A percentile compares a stretch with the other conserved stretches of the same genome.
phyloP scores from a whole-genome alignment of 1,140 invertebrate species.

The Drosophila cardini region DNA sequence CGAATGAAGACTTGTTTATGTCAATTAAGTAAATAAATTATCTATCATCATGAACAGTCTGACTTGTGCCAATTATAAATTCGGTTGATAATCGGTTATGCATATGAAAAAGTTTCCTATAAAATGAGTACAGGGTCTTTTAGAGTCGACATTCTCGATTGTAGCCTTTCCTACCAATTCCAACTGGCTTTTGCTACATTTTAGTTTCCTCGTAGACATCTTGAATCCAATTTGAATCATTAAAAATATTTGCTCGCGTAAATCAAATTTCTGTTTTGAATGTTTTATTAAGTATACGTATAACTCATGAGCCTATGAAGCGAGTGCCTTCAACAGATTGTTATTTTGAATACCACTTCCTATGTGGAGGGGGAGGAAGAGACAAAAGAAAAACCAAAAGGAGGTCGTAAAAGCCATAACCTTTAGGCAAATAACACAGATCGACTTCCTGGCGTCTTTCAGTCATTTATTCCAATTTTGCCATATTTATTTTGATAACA shows the following conservation, averaged over 20 bases:
- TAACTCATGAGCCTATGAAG: neutral
- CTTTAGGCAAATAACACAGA: constrained; percentile 28
- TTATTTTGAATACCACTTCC: constrained; percentile 4
- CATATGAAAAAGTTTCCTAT: too few species aligned
- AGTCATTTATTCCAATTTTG: constrained; percentile 15
- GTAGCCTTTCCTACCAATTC: too few species aligned
- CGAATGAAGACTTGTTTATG: too few species aligned
- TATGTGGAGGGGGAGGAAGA: neutral
- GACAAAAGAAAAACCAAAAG: too few species aligned
- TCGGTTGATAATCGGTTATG: too few species aligned
- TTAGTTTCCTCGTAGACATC: neutral
- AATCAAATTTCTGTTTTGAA: constrained; percentile 4
- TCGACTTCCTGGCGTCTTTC: constrained; percentile 39
- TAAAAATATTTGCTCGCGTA: constrained; percentile 14
- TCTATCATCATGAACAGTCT: too few species aligned
- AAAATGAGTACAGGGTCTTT: too few species aligned
- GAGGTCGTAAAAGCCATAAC: constrained; percentile 16
- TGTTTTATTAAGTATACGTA: constrained; percentile 20
- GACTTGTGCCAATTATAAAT: too few species aligned
- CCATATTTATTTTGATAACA: constrained; percentile 51
- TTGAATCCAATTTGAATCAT: neutral
- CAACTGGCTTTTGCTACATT: too few species aligned
- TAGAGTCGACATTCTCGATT: too few species aligned
- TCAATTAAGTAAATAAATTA: too few species aligned
- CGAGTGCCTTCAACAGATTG: constrained; percentile 6